These are phyloP conservation scores for Serinus canaria DNA, from an alignment of 2,113 vertebrate species.

Conservation along the genomic window DNA sequence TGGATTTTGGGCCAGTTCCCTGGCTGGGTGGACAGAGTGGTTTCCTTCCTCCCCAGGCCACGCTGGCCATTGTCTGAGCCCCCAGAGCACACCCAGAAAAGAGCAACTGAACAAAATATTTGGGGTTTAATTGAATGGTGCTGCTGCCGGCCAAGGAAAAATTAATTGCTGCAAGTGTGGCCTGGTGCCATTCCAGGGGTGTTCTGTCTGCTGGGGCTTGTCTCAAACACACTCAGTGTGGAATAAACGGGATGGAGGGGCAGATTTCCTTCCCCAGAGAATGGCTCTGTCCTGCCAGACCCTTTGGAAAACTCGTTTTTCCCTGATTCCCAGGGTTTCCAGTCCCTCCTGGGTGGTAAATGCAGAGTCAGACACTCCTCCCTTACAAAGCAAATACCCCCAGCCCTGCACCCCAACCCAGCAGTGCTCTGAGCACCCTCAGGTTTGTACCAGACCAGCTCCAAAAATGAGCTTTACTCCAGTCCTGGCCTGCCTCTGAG, in stretches of 20 bases:
- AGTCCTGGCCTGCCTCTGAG: not conserved
- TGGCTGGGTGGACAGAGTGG: constrained; percentile 25
- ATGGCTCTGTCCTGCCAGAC: not conserved
- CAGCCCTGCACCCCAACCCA: not conserved
- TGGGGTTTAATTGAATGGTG: constrained; percentile 31
- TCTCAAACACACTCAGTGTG: not conserved
- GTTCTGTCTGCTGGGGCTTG: not conserved
- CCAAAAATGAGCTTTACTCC: not conserved
- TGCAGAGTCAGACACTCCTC: not conserved
- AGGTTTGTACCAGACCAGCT: not conserved
- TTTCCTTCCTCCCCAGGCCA: constrained; percentile 48
- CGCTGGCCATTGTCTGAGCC: constrained; percentile 30
- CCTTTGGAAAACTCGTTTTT: not conserved
- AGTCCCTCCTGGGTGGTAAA: not conserved
- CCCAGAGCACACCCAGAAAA: constrained; percentile 7
- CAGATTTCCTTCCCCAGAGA: not conserved
- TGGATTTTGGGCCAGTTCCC: constrained; percentile 16
- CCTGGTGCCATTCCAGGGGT: not conserved
- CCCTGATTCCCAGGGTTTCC: not conserved
- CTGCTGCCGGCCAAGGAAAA: not conserved
- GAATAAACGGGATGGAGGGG: not conserved
- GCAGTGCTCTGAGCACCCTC: not conserved
- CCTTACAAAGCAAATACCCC: not conserved
- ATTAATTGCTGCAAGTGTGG: not conserved
- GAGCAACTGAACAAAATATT: constrained; percentile 7